Base-by-base conservation (phyloP, 2,113 vertebrate genomes). In the Motacilla alba region DNA sequence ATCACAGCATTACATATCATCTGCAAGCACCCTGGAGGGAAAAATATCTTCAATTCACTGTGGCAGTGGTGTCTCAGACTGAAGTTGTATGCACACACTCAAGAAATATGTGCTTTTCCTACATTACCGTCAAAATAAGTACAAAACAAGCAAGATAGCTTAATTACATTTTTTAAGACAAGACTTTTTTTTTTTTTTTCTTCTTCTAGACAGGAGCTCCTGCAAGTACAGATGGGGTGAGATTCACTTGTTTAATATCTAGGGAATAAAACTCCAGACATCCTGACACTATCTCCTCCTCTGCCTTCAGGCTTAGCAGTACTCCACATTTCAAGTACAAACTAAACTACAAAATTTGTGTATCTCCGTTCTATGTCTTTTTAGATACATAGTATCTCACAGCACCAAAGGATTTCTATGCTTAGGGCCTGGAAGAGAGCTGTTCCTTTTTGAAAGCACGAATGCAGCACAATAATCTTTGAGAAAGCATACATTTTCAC, bases 251-350 rank as follows among this genome's bases (percentile, higher is more conserved):
- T 93, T 92, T 63, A 92, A 67, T 88, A 88, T 56, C 46, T 44
- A 13, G 43, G 28, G 19, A 10, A 83, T 75, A 82, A 76, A 68
- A 64, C 13, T 50, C 13, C 46, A 88, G 79, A 55, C 60, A 86
- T 69, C 41, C 52, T 80, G 49, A 83, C 87, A 49, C 44, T 79
- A 17, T 41, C 74, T 93, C 59, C 47, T 79, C 17, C 43, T 90
- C 67, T 83, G 64, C 88, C 88, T 93, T 78, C 9, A 2, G 83
- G 83, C 72, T 87, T 60, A 75, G 35, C 43, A 88, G 33, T 46
- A 86, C 56, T 93, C 44, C n/a, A 89, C 60, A 78, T 75, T 83
- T 88, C 79, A 94, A 86, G 72, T 74, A 81, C 63, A 90, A 77
- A 92, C 39, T 74, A 31, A 86, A 47, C 47, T 52, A 74, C 26